Base-by-base conservation (phyloP, 2,113 vertebrate genomes). In the Odocoileus hemionus region DNA sequence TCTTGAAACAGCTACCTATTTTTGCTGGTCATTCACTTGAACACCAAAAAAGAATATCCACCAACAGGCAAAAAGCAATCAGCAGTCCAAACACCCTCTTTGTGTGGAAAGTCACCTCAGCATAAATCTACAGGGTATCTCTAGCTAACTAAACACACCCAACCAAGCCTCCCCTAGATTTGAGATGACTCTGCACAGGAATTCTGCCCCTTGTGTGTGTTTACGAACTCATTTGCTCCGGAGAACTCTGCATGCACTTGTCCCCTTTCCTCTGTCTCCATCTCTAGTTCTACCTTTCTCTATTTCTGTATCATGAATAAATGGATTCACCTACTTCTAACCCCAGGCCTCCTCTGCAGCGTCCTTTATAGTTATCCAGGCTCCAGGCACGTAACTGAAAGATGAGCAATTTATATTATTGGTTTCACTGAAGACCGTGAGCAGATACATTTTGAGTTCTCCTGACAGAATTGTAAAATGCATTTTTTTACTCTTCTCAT, bases 381-480 rank as follows among this genome's bases (percentile, higher is more conserved):
- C 21, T 36, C 21, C 7, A 83, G 67, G 8, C 21, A 95, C 1
- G 0, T 21, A 47, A 16, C n/a, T 86, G 33, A 95, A 90, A 57
- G 7, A 8, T 55, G 17, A 96, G 6, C 45, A 60, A 16, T 90
- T 58, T 67, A 39, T 89, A 45, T 7, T 89, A 86, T 83, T n/a
- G 10, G 23, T 58, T 93, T 95, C 55, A 70, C 17, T 58, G n/a
- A 79, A 58, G 2, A 30, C 67, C 86, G 89, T n/a, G 26, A 89
- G n/a, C 43, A 82, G 67, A 58, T 33, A 64, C 26, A 91, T 80
- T 64, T 64, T 96, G 26, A 61, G 33, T 78, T 96, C 95, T 97
- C 83, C 74, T 91, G 10, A 93, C 60, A 86, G 54, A 93, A 86
- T 58, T 96, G 92, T 90, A 61, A 95, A 94, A 95, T 86, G 17